Evolutionary conservation across 2,888 invertebrate species (phyloP), one percentile per base, ranked within the genome.

Genomic region (Helobdella robusta): DNA sequence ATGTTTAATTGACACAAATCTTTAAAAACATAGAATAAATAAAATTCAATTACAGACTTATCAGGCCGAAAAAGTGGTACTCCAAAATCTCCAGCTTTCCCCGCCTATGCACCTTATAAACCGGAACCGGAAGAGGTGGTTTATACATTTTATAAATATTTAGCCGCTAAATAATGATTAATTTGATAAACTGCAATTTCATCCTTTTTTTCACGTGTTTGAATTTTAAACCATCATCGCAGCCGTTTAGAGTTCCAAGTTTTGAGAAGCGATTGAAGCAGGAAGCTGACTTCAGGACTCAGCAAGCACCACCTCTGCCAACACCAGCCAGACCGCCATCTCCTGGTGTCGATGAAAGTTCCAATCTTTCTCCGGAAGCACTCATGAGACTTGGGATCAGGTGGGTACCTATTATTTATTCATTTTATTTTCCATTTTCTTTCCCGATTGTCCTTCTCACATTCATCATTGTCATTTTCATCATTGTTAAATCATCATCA

Each of bases 241-340:
- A 84, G 84, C 80, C 81, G 64, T 84, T 84, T 78, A 81, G 81
- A 72, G 91, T 93, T 69, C 92, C 93, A 78, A 91, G 91, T 64
- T 94, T 94, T 81, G 95, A 95, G 83, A 92, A 93, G 79, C 85
- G 93, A 79, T 83, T 94, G 70, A 83, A 92, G 74, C 85, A 91
- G 70, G 93, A 94, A 82, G 89, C 90, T 65, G 91, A 76, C 36
- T 76, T 73, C 70, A 73, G 76, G 30, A 77, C 76, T 63, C 28
- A 46, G 32, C 20, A 34, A 34, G 35, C 52, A 63, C 28, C 52
- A 32, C 28, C 15, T 4, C 8, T 15, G 25, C 23, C 63, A 6
- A 8, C 36, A 36, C n/a, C 20, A 6, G 68, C 86, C 58, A 94
- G 94, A 0, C 89, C 90, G 78, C 94, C 94, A 0, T 84, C 84